These are phyloP conservation scores for Eurypyga helias DNA, from an alignment of 2,113 vertebrate genomes.

Conservation along the genomic window DNA sequence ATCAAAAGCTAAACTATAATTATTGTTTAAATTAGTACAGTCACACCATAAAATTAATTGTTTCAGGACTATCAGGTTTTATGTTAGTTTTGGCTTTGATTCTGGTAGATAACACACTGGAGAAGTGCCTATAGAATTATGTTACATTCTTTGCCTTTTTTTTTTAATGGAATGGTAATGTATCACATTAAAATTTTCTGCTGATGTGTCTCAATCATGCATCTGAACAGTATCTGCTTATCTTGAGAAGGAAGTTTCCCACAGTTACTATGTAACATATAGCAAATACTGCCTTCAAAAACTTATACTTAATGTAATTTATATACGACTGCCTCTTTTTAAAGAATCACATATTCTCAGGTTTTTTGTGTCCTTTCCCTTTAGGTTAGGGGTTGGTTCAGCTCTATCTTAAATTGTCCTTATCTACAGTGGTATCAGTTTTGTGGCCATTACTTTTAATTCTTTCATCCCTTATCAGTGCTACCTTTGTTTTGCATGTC, in stretches of 20 bases:
- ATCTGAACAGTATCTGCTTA: not conserved
- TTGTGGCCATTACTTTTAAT: constrained; percentile 50
- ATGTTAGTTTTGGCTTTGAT: not conserved
- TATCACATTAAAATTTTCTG: not conserved
- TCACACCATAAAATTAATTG: not conserved
- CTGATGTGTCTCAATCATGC: not conserved
- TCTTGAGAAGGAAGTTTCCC: not conserved
- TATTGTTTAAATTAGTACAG: not conserved
- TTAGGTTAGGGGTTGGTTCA: not conserved
- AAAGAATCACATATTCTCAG: not conserved
- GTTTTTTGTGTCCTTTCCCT: constrained; percentile 7
- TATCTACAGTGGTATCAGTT: constrained; percentile 32
- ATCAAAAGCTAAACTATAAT: not conserved
- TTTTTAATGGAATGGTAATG: not conserved
- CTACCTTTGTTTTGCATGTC: constrained; percentile 40
- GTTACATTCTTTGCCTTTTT: not conserved
- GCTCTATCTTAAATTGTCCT: not conserved
- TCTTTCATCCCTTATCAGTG: constrained; percentile 60
- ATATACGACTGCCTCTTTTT: not conserved
- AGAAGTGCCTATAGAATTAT: not conserved
- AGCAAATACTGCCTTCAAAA: not conserved
- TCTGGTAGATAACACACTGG: not conserved
- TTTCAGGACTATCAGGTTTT: not conserved
- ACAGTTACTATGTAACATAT: not conserved
- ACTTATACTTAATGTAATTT: not conserved